Percentiles rank a stretch among this genome's conserved stretches.
Evolutionary conservation across 1,140 invertebrate species (phyloP).

Genomic region (Rhagoletis pomonella): DNA sequence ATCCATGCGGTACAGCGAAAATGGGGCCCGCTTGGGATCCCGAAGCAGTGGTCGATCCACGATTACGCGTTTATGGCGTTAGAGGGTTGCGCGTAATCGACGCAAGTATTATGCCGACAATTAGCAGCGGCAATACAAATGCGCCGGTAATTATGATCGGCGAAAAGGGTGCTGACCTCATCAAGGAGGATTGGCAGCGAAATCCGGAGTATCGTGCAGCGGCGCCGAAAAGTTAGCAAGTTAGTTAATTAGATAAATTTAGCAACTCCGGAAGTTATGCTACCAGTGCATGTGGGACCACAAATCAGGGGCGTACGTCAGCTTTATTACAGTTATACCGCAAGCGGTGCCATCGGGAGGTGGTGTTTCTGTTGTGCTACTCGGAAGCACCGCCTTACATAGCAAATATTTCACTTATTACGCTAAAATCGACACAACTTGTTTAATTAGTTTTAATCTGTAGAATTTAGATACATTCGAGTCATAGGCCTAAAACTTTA

Average conservation of each 20-base stretch:
- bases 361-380: neutral
- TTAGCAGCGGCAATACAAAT: slow-evolving; percentile 88
- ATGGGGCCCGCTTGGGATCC: slow-evolving; percentile 87
- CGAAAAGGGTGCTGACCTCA: slow-evolving; percentile 89
- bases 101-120: slow-evolving; percentile 92
- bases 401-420: neutral
- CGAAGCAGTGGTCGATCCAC: slow-evolving; percentile 87
- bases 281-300: neutral
- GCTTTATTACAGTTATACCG: slow-evolving; percentile 16
- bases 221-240: slow-evolving; percentile 48
- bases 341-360: slow-evolving; percentile 26
- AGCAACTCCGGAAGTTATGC: neutral
- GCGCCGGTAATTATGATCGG: slow-evolving; percentile 91
- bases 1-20: slow-evolving; percentile 86
- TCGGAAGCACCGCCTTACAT: neutral
- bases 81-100: slow-evolving; percentile 88
- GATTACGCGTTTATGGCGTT: slow-evolving; percentile 85
- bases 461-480: slow-evolving; percentile 2
- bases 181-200: slow-evolving; percentile 83
- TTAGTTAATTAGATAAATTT: neutral
- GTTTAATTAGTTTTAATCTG: neutral
- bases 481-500: slow-evolving; percentile 21
- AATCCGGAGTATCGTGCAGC: slow-evolving; percentile 69
- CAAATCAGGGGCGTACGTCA: slow-evolving; percentile 39
- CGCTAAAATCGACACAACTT: neutral